phyloP scores from a whole-genome alignment of 1,140 invertebrate species.

The Bombus waltoni region DNA sequence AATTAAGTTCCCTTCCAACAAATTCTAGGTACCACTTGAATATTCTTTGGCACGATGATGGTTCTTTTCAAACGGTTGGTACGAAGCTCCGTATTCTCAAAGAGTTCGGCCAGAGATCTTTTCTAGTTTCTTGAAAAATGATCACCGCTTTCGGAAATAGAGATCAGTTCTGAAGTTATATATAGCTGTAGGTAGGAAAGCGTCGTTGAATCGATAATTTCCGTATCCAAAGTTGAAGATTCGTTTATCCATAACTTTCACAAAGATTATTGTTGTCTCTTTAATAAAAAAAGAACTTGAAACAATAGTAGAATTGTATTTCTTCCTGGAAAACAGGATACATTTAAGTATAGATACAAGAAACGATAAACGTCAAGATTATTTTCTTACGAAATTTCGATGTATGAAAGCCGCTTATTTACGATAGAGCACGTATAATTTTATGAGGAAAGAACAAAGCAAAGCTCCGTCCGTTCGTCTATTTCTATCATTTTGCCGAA shows the following conservation, averaged over 20 bases:
- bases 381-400: neutral
- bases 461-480: neutral
- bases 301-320: no score
- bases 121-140: neutral
- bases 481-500: constrained; percentile 3
- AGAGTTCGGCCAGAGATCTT: neutral
- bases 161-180: constrained; percentile 2
- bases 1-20: neutral
- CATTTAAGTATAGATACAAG: no score
- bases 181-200: neutral
- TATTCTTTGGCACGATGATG: neutral
- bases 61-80: neutral
- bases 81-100: neutral
- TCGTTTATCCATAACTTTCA: neutral
- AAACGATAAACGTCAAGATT: neutral
- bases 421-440: neutral
- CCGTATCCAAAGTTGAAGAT: neutral
- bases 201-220: neutral
- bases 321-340: no score
- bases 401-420: neutral
- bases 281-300: no score
- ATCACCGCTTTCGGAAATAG: neutral
- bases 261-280: neutral
- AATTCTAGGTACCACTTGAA: neutral
- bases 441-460: neutral